Conservation (phyloP, 2,113 vertebrate species). For the Pelecanoides urinatrix region DNA sequence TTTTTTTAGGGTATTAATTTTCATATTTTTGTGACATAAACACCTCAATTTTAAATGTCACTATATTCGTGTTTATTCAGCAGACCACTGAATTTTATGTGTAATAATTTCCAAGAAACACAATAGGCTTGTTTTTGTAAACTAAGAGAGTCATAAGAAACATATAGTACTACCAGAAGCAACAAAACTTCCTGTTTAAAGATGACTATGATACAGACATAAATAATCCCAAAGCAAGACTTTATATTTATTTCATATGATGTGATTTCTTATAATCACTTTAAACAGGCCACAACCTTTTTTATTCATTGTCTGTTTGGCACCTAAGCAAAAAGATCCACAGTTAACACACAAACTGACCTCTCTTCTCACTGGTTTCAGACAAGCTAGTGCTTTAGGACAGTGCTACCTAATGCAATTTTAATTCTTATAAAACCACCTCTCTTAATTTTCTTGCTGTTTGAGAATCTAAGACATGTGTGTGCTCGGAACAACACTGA, state of each 20-base stretch:
- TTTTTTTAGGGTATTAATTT: neutral
- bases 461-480: conserved; percentile 22
- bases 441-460: neutral
- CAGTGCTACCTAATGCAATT: neutral
- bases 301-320: neutral
- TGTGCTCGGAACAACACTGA: conserved; percentile 17
- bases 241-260: neutral
- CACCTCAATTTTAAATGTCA: neutral
- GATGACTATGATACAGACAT: neutral
- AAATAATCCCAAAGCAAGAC: neutral
- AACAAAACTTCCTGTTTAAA: neutral
- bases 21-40: neutral
- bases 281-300: neutral
- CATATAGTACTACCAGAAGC: neutral
- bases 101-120: conserved; percentile 2
- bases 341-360: neutral
- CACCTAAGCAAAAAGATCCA: neutral
- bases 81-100: neutral
- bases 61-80: neutral
- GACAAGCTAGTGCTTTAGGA: neutral
- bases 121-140: neutral
- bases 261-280: neutral
- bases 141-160: neutral
- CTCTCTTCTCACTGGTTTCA: neutral
- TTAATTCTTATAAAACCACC: neutral